Evolutionary conservation across 1,140 invertebrate genomes (phyloP).

Genomic region (Heliconius nattereri): DNA sequence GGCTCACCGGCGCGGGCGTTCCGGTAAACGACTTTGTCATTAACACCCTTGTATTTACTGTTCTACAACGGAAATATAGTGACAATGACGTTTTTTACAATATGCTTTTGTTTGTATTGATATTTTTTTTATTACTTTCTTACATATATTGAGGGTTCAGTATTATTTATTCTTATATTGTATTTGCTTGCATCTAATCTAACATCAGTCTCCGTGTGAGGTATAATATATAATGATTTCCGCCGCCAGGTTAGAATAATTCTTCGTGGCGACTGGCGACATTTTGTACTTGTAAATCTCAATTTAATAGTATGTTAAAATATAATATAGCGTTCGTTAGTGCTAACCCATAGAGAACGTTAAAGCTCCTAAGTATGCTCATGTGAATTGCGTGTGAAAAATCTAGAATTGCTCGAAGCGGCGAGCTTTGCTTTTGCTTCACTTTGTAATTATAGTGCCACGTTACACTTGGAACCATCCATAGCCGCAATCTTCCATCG

Average conservation of each 20-base stretch:
- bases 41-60: slow-evolving; percentile 43
- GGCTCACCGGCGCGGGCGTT: slow-evolving; percentile 48
- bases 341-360: slow-evolving; percentile 31
- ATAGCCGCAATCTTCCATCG: slow-evolving; percentile 64
- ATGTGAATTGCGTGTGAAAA: slow-evolving; percentile 70
- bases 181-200: neutral
- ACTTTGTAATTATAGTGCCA: slow-evolving; percentile 63
- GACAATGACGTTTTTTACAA: slow-evolving; percentile 28
- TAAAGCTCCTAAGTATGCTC: slow-evolving; percentile 38
- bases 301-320: slow-evolving; percentile 47
- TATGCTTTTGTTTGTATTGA: slow-evolving; percentile 11
- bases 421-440: slow-evolving; percentile 52
- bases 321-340: slow-evolving; percentile 25
- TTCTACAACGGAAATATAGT: slow-evolving; percentile 35
- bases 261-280: slow-evolving; percentile 16
- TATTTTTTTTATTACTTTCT: neutral
- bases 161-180: neutral
- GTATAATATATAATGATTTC: slow-evolving; percentile 38
- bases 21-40: slow-evolving; percentile 41
- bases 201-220: slow-evolving; percentile 22
- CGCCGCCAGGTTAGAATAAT: slow-evolving; percentile 27
- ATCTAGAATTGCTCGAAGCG: slow-evolving; percentile 60
- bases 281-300: slow-evolving; percentile 39
- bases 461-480: slow-evolving; percentile 57
- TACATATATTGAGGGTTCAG: neutral